Conservation (phyloP, 2,888 invertebrate species). For the Anorthoa munda region DNA sequence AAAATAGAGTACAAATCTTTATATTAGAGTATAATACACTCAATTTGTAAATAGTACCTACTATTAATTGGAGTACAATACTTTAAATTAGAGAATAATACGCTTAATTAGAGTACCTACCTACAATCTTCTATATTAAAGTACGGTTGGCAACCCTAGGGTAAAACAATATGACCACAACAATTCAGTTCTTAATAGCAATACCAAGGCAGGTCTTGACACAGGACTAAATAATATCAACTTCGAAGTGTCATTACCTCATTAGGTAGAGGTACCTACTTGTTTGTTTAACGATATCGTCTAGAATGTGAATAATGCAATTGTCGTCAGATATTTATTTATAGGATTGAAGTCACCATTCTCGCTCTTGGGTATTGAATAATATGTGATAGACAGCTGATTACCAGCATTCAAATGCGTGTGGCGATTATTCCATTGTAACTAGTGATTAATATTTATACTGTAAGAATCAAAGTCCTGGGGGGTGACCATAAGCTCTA, state of each 20-base stretch:
- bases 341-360: slow-evolving; percentile 86
- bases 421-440: neutral
- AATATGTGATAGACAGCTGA: neutral
- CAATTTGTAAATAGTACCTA: no score
- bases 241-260: slow-evolving; percentile 37
- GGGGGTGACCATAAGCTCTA: no score
- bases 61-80: no score
- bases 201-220: slow-evolving; percentile 12
- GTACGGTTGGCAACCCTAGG: no score
- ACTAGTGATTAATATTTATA: neutral
- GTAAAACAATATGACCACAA: slow-evolving; percentile 12
- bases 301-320: slow-evolving; percentile 73
- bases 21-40: no score
- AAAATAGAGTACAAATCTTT: no score
- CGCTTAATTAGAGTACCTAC: no score
- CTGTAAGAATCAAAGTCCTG: no score
- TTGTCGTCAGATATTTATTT: slow-evolving; percentile 81
- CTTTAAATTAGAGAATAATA: no score
- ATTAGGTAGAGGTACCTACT: slow-evolving; percentile 10
- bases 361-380: slow-evolving; percentile 44
- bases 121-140: no score
- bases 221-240: slow-evolving; percentile 29
- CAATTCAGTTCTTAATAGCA: slow-evolving; percentile 19
- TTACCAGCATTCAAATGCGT: neutral
- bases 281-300: slow-evolving; percentile 70